phyloP scores from a whole-genome alignment of 2,888 invertebrate genomes.

The Neelides folsomi region DNA sequence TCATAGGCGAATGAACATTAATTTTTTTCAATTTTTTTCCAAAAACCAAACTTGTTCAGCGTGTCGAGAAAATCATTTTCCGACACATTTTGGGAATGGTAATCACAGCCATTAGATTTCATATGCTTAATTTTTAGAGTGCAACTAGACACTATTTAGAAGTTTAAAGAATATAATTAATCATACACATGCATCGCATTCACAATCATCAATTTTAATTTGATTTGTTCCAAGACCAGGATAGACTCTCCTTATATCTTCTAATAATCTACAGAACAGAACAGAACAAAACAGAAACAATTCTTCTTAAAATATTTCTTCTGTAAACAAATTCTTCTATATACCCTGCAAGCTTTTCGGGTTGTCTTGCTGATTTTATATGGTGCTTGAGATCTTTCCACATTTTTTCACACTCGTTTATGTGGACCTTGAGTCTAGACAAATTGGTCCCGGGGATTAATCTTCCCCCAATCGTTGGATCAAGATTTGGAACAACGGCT shows the following conservation, averaged over 20 bases:
- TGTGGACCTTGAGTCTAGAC: neutral
- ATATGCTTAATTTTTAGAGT: too few species aligned
- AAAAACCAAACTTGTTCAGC: too few species aligned
- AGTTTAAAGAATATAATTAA: too few species aligned
- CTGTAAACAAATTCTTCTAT: neutral
- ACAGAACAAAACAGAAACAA: neutral
- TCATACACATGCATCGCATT: too few species aligned
- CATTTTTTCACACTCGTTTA: neutral
- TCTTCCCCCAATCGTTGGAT: neutral
- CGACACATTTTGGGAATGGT: too few species aligned
- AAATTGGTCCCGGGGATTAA: neutral
- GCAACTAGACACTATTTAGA: too few species aligned
- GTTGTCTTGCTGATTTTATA: neutral
- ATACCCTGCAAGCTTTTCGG: neutral
- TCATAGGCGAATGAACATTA: too few species aligned
- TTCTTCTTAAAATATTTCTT: neutral
- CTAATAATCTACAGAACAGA: neutral
- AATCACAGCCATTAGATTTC: too few species aligned
- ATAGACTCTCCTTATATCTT: constrained; percentile 2
- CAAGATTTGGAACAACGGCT: neutral
- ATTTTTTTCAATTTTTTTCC: too few species aligned
- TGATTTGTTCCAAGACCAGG: neutral
- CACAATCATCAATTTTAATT: too few species aligned
- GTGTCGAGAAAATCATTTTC: too few species aligned
- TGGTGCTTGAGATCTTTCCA: neutral